Base-by-base conservation (phyloP, 2,888 invertebrate species). In the Apodemia hepburni region DNA sequence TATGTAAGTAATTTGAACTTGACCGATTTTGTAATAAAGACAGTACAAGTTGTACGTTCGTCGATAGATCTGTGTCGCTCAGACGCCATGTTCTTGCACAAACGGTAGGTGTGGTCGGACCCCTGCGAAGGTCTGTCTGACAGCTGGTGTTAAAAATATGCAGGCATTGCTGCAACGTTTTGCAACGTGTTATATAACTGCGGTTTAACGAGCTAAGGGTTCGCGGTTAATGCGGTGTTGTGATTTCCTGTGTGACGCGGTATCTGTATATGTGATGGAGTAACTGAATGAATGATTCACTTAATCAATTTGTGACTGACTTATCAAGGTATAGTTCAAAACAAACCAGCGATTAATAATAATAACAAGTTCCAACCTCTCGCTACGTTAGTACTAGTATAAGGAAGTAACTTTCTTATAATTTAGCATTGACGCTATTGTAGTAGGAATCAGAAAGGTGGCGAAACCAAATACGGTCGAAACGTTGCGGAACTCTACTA, bases 101-200 rank as follows among this genome's bases (percentile, higher is more conserved):
- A 54, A 29, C 54, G 29, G 27, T 54, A 54, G 54, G 54, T 54
- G 54, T 29, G 54, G 27, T 54, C 54, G 27, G 54, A 54, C 54
- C 54, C 29, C 54, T 6, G 6, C 54, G 54, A 54, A 54, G 54
- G 54, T 54, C 54, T n/a, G 54, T n/a, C 54, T 12, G 22, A 54
- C 4, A 27, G 54, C n/a, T 45, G 45, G n/a, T 42, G 42, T 3
- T 42, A 42, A 45, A 54, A 27, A 54, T 54, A 54, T 54, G 29
- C 54, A 54, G 27, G 12, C 27, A 27, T 18, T n/a, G 54, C 15
- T 54, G 54, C 27, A 27, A 15, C 51, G 51, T 51, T 51, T 51
- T 51, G 51, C 22, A 51, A 51, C 6, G 29, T 22, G 27, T 54
- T 54, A 29, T 54, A 8, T 27, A 54, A 27, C 15, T 12, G 54